Evolutionary conservation across 2,888 invertebrate species (phyloP), one percentile per base, ranked within the genome.

Genomic region (Acanthosepion lycidas): DNA sequence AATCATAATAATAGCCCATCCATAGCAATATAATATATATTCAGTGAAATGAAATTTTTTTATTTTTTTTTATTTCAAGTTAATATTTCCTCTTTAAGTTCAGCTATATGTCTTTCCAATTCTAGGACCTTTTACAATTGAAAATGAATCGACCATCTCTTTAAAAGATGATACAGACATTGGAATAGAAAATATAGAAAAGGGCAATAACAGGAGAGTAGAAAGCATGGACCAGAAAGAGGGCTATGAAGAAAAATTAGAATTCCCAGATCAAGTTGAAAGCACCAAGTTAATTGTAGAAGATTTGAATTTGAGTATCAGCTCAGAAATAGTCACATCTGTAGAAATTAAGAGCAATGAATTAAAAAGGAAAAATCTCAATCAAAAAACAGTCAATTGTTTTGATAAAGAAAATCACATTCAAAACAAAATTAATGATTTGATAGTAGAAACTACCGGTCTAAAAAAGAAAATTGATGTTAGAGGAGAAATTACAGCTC

Each of bases 61-160:
- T 78, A 1, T 42, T 42, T 42, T 42, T 42, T n/a, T n/a, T 0
- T 18, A 78, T 4, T 78, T 78, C 18, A 78, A n/a, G n/a, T 78
- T 78, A 15, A n/a, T 78, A 78, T 78, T 28, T n/a, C 78, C 78
- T 78, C 78, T 78, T 78, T 33, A 78, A 78, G n/a, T n/a, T n/a
- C n/a, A 28, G 28, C 28, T 78, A n/a, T 78, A 15, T 78, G n/a
- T 78, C 8, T 78, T 78, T 78, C 78, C 78, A 78, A 78, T 78
- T 78, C n/a, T 78, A 78, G 78, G 78, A 78, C 78, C 78, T 78
- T n/a, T 78, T 78, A 78, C n/a, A n/a, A n/a, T 78, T 78, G 78
- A 78, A 78, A 9, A 78, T 78, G 78, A 78, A 33, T 33, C 78
- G n/a, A n/a, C 78, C 78, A 78, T 15, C 78, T 9, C 78, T 78